Conservation (phyloP, 2,888 invertebrate species). For the Drosophila imparisetae region DNA sequence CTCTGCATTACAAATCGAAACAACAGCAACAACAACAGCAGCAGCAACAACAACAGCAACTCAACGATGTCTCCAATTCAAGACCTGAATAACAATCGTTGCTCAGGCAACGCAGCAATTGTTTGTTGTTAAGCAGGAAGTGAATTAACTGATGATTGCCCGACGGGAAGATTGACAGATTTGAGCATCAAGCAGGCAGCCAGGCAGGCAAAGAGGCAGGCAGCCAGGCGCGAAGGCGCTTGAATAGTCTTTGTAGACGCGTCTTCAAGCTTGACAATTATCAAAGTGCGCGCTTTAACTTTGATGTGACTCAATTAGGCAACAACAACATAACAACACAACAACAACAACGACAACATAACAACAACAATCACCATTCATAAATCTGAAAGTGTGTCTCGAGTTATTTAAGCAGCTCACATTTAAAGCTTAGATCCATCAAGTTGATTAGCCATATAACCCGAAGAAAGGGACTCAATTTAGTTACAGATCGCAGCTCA, state of each 20-base stretch:
- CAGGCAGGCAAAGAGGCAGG: no score
- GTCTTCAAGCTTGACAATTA: slow-evolving; percentile 63
- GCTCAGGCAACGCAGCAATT: slow-evolving; percentile 11
- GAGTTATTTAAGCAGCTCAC: slow-evolving; percentile 29
- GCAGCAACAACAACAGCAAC: slow-evolving; percentile 1
- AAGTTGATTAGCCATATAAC: slow-evolving; percentile 27
- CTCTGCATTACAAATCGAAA: slow-evolving; percentile 14
- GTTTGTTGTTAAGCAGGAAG: slow-evolving; percentile 43
- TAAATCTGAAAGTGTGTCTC: slow-evolving; percentile 16
- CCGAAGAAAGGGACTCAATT: neutral
- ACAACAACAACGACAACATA: neutral
- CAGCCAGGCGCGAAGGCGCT: slow-evolving; percentile 20
- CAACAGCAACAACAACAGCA: slow-evolving; percentile 4
- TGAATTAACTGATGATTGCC: slow-evolving; percentile 11
- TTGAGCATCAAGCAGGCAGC: neutral
- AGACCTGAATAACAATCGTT: slow-evolving; percentile 59
- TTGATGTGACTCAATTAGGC: slow-evolving; percentile 65
- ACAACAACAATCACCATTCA: slow-evolving; percentile 19
- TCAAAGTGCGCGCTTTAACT: slow-evolving; percentile 34
- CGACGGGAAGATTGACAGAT: slow-evolving; percentile 4
- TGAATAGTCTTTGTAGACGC: slow-evolving; percentile 26
- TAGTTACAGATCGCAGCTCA: neutral
- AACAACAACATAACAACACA: slow-evolving; percentile 14
- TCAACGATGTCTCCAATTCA: slow-evolving; percentile 28
- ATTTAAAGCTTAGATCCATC: slow-evolving; percentile 21